Percentiles rank a stretch among this genome's conserved stretches.
Conservation (phyloP, 2,888 invertebrate genomes). For the Nineta flava region DNA sequence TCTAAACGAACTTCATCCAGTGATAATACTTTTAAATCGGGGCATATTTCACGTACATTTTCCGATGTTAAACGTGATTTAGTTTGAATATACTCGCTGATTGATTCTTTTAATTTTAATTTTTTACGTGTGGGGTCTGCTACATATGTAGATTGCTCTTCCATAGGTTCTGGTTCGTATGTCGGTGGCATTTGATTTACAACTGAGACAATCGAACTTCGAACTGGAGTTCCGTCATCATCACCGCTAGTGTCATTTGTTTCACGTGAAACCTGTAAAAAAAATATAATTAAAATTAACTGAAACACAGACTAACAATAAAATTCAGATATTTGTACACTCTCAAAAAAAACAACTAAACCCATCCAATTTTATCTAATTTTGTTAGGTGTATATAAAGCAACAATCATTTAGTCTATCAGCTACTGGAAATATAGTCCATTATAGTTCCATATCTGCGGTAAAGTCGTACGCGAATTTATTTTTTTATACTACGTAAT, state of each 20-base stretch:
- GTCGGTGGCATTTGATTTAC: not conserved
- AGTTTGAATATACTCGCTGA: not conserved
- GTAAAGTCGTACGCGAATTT: no score
- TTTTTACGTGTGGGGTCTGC: conserved; percentile 1
- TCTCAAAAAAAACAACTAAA: no score
- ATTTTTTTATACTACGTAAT: no score
- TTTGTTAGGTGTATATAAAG: no score
- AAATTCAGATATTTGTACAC: no score
- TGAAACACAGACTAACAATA: no score
- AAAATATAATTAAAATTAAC: no score
- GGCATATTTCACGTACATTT: conserved; percentile 4
- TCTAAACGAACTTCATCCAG: conserved; percentile 5
- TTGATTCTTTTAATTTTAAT: not conserved
- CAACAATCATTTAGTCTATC: no score
- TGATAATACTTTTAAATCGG: conserved; percentile 2
- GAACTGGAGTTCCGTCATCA: not conserved
- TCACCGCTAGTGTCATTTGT: conserved; percentile 17
- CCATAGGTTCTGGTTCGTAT: not conserved
- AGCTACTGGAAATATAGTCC: no score
- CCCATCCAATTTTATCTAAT: no score
- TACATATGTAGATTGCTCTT: not conserved
- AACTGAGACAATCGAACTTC: not conserved
- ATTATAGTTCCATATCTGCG: no score
- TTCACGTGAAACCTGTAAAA: conserved; percentile 18
- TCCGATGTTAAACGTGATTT: not conserved